Conservation (phyloP, 2,113 vertebrate species). For the Bathybates hornii region DNA sequence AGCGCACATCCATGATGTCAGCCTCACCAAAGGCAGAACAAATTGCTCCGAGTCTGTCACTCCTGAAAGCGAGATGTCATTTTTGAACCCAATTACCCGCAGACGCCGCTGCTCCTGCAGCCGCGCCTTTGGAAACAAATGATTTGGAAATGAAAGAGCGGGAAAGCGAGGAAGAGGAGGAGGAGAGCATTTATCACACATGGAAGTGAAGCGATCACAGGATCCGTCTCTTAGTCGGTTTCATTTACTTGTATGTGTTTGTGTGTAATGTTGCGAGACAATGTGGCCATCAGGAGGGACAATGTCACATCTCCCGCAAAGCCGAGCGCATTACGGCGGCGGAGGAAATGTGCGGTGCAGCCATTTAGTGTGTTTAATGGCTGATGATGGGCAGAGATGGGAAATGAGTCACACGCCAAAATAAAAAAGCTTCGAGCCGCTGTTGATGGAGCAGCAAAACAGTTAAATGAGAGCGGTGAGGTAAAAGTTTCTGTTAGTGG, state of each 20-base stretch:
- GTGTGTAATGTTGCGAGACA: conserved; percentile 10
- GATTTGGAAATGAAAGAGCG: conserved; percentile 9
- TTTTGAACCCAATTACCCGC: conserved; percentile 56
- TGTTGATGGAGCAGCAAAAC: neutral
- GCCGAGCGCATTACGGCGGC: neutral
- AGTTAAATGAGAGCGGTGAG: neutral
- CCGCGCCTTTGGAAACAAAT: conserved; percentile 11
- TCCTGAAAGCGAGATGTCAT: conserved; percentile 14
- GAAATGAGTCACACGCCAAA: neutral
- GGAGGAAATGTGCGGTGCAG: conserved; percentile 18
- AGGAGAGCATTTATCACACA: neutral
- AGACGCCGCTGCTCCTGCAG: neutral
- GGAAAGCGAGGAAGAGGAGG: neutral
- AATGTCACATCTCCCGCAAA: conserved; percentile 12
- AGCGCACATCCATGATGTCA: neutral
- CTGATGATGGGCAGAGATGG: neutral
- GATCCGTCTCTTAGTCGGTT: neutral
- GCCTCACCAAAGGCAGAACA: conserved; percentile 7
- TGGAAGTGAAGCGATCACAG: conserved; percentile 14
- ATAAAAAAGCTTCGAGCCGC: neutral
- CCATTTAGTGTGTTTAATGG: conserved; percentile 14
- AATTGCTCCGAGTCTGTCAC: conserved; percentile 31
- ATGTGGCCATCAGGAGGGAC: neutral
- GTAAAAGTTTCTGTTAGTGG: neutral
- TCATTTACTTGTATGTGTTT: conserved; percentile 7